Evolutionary conservation across 1,140 invertebrate genomes (phyloP), one percentile per base, ranked within the genome.

Genomic region (Ylistrum balloti): DNA sequence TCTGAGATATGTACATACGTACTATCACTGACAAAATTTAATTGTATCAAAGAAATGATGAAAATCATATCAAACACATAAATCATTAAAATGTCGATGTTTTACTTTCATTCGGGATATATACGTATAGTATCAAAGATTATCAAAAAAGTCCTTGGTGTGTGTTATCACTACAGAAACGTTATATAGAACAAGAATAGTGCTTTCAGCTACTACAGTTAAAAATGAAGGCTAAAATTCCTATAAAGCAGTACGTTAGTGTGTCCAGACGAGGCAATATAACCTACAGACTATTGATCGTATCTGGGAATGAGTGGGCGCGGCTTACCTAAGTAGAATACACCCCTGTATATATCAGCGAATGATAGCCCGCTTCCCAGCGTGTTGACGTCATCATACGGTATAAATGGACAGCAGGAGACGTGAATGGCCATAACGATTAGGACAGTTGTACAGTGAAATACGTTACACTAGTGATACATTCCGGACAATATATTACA

Each of bases 321-420:
- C 56, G 56, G 56, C 56, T n/a, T 74, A 0, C n/a, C 5, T 28
- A 74, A 22, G 56, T 28, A 74, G 56, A 74, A 74, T 74, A 74
- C 56, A 74, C 56, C 56, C 56, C 9, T 74, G 56, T 74, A 74
- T 74, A 38, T 38, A 74, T n/a, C 11, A 74, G 56, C 56, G 56
- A 74, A 74, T 74, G 20, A n/a, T n/a, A 74, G 56, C 22, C 56
- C 56, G 56, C n/a, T 28, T 74, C n/a, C 1, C 56, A 1, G 9
- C 56, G 3, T n/a, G 56, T 28, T 74, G 56, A 74, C 56, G 56
- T 74, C 56, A 74, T 28, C 56, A 74, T n/a, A 74, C n/a, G 56
- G 56, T 74, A 74, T 74, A 74, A 28, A 74, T 74, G 56, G 56
- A 74, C 56, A 28, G 56, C n/a, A 28, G 56, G n/a, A 74, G 56